Conservation (phyloP, 37 sponge, comb jelly and placozoan species). For the Petrosia ficiformis region DNA sequence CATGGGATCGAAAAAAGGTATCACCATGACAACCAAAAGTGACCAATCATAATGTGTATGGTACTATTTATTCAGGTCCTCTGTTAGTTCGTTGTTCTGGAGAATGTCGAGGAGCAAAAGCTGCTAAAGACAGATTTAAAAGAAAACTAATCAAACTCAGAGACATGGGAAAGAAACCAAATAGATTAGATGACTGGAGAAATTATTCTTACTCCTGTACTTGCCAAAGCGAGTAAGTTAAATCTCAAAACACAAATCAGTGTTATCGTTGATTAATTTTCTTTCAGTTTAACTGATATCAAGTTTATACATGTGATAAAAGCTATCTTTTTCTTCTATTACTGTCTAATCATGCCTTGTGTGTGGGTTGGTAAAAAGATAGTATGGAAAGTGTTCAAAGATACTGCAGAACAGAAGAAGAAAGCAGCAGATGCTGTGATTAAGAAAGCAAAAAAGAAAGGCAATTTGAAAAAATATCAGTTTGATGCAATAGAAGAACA, state of each 20-base stretch:
- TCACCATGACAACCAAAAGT: not conserved
- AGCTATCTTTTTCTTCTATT: conserved; percentile 78
- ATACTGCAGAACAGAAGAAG: conserved; percentile 33
- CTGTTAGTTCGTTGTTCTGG: conserved; percentile 65
- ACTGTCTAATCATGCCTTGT: conserved; percentile 63
- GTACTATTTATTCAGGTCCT: conserved; percentile 40
- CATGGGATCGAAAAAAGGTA: not conserved
- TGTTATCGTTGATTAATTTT: not conserved
- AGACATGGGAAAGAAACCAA: conserved; percentile 52
- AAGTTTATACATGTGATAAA: conserved; percentile 37
- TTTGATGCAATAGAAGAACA: conserved; percentile 9
- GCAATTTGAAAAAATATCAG: conserved; percentile 36
- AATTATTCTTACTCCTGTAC: conserved; percentile 69
- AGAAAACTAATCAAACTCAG: conserved; percentile 41
- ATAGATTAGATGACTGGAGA: conserved; percentile 68
- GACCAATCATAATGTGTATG: too few species aligned
- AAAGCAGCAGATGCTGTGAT: conserved; percentile 48
- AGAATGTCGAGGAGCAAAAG: conserved; percentile 68
- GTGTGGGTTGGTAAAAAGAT: conserved; percentile 64
- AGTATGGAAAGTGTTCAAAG: conserved; percentile 44
- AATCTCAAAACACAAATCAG: not conserved
- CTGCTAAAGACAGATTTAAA: conserved; percentile 55
- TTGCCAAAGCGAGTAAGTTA: conserved; percentile 70
- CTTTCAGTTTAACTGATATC: conserved; percentile 61
- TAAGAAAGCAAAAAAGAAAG: conserved; percentile 41